Base-by-base conservation (phyloP, 2,113 vertebrate genomes). In the Heterochromis multidens region DNA sequence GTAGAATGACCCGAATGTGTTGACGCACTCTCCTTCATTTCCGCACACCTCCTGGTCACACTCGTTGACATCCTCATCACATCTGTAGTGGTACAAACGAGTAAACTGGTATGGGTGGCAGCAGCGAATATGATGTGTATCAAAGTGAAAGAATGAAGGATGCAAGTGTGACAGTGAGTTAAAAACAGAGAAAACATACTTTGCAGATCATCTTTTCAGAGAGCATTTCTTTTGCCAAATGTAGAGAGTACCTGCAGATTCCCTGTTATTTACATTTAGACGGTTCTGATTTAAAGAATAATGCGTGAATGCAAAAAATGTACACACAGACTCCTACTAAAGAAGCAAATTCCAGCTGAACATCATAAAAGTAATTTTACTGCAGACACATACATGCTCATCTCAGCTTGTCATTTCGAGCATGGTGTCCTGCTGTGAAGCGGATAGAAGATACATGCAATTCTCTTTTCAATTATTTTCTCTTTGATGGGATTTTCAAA, bases 51-150 rank as follows among this genome's bases (percentile, higher is more conserved):
- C 97, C 59, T 89, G 95, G 67, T 97, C 97, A 0, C 99, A 99
- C 91, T 99, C 98, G 0, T 99, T 95, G 27, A 98, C 91, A 77
- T 99, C 98, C 80, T 97, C 96, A 23, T 98, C 97, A 81, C 99
- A 99, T 95, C 99, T 99, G 92, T 4, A 82, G 74, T 77, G 52
- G 33, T 70, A 81, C 65, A 89, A 74, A 80, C 13, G 23, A 33
- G 82, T 21, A 76, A 1, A 77, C 62, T 57, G 27, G 16, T 29
- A 77, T 77, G 63, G 25, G 65, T n/a, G 37, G 23, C 11, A 56
- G 58, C 13, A 12, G 46, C 23, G 37, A 54, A 49, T 62, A 56
- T 62, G 59, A 84, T 67, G 80, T 74, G 35, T 56, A 62, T 85
- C 57, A 80, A 40, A 85, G 43, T 27, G 27, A 70, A 77, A 74